Conservation (phyloP, 2,797 vertebrate species). For the Danio tinwini region DNA sequence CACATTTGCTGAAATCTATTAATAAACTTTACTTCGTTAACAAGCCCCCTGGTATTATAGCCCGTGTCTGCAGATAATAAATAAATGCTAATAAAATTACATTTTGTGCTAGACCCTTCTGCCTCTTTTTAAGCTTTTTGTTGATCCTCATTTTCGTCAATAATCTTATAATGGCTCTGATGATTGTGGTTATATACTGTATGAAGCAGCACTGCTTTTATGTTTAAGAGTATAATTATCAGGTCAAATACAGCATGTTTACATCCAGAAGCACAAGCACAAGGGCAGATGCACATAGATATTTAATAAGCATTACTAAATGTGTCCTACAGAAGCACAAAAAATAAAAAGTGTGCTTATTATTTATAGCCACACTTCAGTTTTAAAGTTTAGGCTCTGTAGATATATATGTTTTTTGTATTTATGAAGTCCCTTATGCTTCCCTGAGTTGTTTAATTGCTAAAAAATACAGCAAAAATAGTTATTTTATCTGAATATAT, state of each 20-base stretch:
- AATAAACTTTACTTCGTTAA: not conserved
- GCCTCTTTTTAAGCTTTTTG: slow-evolving; percentile 39
- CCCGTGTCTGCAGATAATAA: not conserved
- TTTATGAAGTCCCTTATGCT: no score
- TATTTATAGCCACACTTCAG: not conserved
- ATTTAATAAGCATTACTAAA: no score
- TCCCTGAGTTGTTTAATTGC: not conserved
- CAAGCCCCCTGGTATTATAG: not conserved
- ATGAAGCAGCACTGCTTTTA: not conserved
- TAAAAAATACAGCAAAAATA: not conserved
- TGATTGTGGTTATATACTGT: slow-evolving; percentile 6
- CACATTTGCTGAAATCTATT: not conserved
- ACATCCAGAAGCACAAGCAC: not conserved
- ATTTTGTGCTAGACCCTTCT: not conserved
- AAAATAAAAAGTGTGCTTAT: not conserved
- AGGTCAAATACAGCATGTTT: not conserved
- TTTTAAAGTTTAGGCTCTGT: not conserved
- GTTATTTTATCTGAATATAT: not conserved
- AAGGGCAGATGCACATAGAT: not conserved
- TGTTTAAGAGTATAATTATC: not conserved
- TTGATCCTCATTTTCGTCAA: slow-evolving; percentile 22
- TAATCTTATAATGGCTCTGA: slow-evolving; percentile 31
- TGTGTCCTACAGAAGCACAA: no score
- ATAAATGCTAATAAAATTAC: not conserved
- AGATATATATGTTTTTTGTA: not conserved